Evolutionary conservation across 1,140 invertebrate genomes (phyloP).

Genomic region (Homarus americanus): DNA sequence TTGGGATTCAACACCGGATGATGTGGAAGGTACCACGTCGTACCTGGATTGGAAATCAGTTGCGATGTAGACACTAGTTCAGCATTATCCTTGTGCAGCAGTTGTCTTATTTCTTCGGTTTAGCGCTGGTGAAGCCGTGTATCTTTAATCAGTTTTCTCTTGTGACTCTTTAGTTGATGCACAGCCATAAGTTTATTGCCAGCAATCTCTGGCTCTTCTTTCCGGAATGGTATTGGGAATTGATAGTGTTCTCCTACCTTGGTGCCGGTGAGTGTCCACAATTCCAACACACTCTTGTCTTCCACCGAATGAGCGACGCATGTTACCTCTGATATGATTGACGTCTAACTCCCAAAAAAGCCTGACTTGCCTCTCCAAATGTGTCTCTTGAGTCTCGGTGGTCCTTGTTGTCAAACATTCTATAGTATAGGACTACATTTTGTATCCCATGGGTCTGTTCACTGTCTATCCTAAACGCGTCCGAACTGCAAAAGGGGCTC

Average conservation of each 20-base stretch:
- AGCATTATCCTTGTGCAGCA: too few relatives aligned
- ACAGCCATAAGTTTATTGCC: background rate
- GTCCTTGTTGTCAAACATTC: background rate
- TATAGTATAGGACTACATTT: too few relatives aligned
- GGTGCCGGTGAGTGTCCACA: background rate
- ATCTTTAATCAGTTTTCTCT: background rate
- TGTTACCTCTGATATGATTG: background rate
- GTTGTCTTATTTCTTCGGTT: too few relatives aligned
- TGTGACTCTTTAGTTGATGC: background rate
- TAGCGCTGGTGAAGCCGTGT: background rate
- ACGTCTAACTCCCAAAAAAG: too few relatives aligned
- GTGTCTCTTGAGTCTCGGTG: background rate
- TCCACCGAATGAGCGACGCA: too few relatives aligned
- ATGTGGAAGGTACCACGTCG: conserved; percentile 47
- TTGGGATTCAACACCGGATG: too few relatives aligned
- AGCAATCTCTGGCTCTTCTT: background rate
- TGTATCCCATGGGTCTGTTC: conserved; percentile 16
- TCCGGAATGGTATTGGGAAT: too few relatives aligned
- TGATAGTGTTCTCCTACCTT: background rate
- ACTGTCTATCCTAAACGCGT: conserved; percentile 38
- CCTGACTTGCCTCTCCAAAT: too few relatives aligned
- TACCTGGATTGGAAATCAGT: conserved; percentile 30
- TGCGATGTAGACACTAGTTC: too few relatives aligned
- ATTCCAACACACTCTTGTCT: background rate
- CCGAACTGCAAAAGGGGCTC: conserved; percentile 18